Base-by-base conservation (phyloP, 2,113 vertebrate species). In the Noturus placidus region DNA sequence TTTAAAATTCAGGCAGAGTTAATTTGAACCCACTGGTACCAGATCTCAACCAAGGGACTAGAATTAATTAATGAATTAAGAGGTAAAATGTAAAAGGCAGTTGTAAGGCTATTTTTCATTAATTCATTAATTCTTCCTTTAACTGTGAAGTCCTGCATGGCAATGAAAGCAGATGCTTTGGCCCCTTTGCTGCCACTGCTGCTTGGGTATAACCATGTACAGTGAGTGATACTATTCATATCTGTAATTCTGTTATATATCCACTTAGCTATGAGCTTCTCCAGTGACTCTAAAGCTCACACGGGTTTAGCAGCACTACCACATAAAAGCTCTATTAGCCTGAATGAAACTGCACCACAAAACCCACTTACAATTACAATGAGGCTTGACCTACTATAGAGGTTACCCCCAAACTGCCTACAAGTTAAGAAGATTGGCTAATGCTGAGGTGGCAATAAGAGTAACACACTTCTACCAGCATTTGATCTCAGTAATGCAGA, bases 221-320 rank as follows among this genome's bases (percentile, higher is more conserved):
- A 35, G 52, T 46, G 25, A 91, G 61, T 91, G 91, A 93, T 91
- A 77, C 79, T 82, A 89, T 92, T 92, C 89, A 91, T 90, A 86
- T 91, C 78, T 77, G 52, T 91, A 91, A 92, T 89, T 77, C 87
- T 88, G 83, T 91, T 89, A 90, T 86, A 82, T 83, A 79, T 86
- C 59, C 78, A 59, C 33, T 85, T 67, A 46, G 42, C 17, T 42
- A 63, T 57, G 57, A 80, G 69, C 50, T 52, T 14, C 59, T 52
- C 67, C 27, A 63, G 65, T 50, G 65, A 33, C 20, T 82, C 38
- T 69, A 82, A 86, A 77, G 25, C 78, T 82, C 46, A 25, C 10
- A 20, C 67, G 77, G 33, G 59, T 70, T 86, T 35, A 38, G 63
- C 19, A 50, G n/a, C 77, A 77, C 19, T 17, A 72, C 85, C 52